Conservation (phyloP, 2,888 invertebrate genomes). For the Nemotelus nigrinus region DNA sequence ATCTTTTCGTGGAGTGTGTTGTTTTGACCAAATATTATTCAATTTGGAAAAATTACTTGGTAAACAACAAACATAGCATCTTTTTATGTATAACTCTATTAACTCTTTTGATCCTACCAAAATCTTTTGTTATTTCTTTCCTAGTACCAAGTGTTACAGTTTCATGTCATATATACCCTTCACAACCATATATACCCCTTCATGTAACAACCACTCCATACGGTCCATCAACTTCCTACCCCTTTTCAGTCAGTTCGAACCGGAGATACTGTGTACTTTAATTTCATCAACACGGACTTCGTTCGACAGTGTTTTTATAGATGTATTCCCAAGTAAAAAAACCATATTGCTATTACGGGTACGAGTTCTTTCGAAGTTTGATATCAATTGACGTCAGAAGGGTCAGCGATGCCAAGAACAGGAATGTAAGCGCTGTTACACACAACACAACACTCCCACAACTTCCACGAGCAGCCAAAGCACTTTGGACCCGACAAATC, state of each 20-base stretch:
- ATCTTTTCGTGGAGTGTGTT: no score
- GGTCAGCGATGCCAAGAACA: constrained; percentile 35
- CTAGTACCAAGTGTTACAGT: no score
- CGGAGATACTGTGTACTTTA: background rate
- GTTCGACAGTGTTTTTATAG: background rate
- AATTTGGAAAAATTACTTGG: no score
- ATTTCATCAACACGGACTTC: constrained; percentile 7
- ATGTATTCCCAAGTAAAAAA: background rate
- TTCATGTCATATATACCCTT: no score
- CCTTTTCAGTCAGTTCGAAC: constrained; percentile 4
- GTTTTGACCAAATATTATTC: no score
- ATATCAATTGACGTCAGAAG: constrained; percentile 42
- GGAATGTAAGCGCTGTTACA: background rate
- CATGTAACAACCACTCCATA: no score
- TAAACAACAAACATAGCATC: no score
- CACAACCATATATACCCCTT: no score
- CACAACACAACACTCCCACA: constrained; percentile 26
- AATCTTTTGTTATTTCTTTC: no score
- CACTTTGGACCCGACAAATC: constrained; percentile 18
- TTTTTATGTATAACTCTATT: no score
- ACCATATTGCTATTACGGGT: background rate
- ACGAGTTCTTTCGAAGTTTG: constrained; percentile 19
- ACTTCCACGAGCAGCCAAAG: background rate
- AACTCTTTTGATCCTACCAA: no score
- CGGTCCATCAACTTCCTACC: background rate